Conservation (phyloP, 2,888 invertebrate species). For the Standfussiana lucernea region DNA sequence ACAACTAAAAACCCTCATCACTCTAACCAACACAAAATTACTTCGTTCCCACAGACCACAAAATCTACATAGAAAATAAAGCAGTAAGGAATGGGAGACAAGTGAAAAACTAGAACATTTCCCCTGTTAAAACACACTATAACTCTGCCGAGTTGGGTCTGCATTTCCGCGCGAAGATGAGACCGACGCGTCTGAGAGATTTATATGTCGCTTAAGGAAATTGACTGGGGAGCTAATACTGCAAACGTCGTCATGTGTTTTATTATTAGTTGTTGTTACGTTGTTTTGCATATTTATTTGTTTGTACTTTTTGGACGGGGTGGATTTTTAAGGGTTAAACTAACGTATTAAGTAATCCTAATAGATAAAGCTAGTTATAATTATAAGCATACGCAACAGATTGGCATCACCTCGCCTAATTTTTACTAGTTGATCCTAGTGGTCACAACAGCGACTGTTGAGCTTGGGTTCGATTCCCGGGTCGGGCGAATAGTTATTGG, state of each 20-base stretch:
- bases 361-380: too few species aligned
- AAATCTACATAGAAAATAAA: conserved; percentile 70
- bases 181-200: conserved; percentile 83
- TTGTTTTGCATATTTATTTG: conserved; percentile 8
- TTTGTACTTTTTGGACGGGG: neutral
- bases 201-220: conserved; percentile 86
- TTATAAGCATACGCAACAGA: too few species aligned
- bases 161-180: conserved; percentile 85
- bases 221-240: conserved; percentile 78
- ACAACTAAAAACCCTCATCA: conserved; percentile 37
- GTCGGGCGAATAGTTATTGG: too few species aligned
- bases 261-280: conserved; percentile 48
- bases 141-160: conserved; percentile 83
- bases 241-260: conserved; percentile 52
- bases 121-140: conserved; percentile 86
- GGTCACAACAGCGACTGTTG: too few species aligned
- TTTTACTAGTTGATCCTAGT: too few species aligned
- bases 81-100: conserved; percentile 64
- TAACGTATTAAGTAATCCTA: neutral
- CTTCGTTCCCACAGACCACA: conserved; percentile 55
- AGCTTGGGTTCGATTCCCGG: too few species aligned
- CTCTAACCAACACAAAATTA: conserved; percentile 55
- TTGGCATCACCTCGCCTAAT: too few species aligned
- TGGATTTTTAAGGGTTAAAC: neutral
- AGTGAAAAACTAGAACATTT: conserved; percentile 87